These are phyloP conservation scores for Ooceraea biroi DNA, from an alignment of 1,140 invertebrate genomes.

Conservation along the genomic window DNA sequence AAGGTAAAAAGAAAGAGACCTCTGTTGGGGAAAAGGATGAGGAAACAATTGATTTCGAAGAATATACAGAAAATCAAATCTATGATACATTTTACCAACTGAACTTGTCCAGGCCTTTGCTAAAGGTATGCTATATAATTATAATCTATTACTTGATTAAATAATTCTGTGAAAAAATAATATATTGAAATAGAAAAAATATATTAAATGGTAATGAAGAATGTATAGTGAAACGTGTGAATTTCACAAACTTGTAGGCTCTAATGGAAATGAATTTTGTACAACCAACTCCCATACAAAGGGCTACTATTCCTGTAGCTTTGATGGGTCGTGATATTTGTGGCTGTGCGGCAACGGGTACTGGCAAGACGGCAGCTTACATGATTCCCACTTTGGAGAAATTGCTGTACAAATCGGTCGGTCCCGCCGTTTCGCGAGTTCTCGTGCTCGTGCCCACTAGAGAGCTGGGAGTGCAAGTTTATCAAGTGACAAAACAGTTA, in stretches of 20 bases:
- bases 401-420: conserved; percentile 92
- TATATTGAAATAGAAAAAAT: conserved; percentile 12
- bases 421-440: conserved; percentile 92
- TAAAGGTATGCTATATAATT: conserved; percentile 88
- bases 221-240: conserved; percentile 20
- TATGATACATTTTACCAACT: conserved; percentile 95
- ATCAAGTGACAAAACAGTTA: conserved; percentile 96
- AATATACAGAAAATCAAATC: conserved; percentile 90
- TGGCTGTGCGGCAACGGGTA: conserved; percentile 98
- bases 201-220: conserved; percentile 8
- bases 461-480: conserved; percentile 98
- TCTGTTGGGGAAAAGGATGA: conserved; percentile 85
- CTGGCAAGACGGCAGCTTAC: conserved; percentile 99
- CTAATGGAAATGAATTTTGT: conserved; percentile 95
- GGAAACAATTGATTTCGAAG: conserved; percentile 91
- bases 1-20: conserved; percentile 76
- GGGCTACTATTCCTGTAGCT: conserved; percentile 97
- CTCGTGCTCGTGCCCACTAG: conserved; percentile 98
- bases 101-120: conserved; percentile 95
- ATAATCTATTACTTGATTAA: background rate
- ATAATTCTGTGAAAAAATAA: conserved; percentile 5
- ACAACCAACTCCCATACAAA: conserved; percentile 98
- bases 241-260: conserved; percentile 87
- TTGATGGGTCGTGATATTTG: conserved; percentile 95
- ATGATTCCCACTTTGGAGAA: conserved; percentile 99